Conservation (phyloP, 53 echinoderm and acorn worm genomes). For the Pentamera pediparva region DNA sequence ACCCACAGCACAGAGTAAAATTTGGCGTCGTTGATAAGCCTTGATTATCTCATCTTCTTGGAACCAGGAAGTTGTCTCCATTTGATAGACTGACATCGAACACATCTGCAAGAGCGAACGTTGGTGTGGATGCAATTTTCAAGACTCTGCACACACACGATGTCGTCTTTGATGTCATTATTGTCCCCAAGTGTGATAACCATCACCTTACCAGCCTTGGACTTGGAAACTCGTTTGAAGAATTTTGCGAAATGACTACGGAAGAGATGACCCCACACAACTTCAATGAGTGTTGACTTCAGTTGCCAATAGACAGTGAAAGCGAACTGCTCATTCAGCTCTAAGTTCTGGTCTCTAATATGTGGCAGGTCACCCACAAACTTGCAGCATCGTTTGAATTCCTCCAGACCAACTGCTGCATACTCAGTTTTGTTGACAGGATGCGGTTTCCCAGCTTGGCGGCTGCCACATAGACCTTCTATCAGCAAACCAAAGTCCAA, state of each 20-base stretch:
- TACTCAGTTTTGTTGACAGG: no score
- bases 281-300: background rate
- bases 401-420: no score
- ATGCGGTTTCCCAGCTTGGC: no score
- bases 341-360: background rate
- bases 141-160: background rate
- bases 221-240: background rate
- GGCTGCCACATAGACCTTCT: no score
- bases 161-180: background rate
- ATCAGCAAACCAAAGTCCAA: no score
- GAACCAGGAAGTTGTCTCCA: background rate
- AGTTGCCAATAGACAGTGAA: background rate
- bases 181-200: background rate
- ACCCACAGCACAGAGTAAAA: background rate
- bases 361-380: background rate
- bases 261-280: background rate
- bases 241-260: background rate
- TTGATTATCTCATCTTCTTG: slow-evolving; percentile 11
- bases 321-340: background rate
- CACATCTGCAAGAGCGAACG: background rate
- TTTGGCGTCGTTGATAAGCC: background rate
- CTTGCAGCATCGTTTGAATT: no score
- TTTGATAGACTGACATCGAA: slow-evolving; percentile 17
- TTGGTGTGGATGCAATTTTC: background rate
- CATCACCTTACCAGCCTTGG: background rate